Percentiles rank a stretch among this genome's conserved stretches.
These are phyloP conservation scores for Podarcis muralis DNA, from an alignment of 2,113 vertebrate species.

Conservation along the genomic window DNA sequence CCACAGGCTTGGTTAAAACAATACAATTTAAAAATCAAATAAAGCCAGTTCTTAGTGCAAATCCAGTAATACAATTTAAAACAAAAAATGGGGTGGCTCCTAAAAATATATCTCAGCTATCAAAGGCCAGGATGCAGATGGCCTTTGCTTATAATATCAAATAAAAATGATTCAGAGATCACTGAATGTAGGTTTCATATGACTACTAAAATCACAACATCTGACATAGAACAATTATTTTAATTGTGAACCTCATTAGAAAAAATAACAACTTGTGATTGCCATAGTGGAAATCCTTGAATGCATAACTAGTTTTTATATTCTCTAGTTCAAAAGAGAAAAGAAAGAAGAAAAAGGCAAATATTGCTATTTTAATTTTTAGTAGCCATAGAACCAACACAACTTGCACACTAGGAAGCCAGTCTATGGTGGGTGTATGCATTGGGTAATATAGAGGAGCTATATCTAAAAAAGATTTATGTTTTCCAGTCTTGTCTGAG, in stretches of 20 bases:
- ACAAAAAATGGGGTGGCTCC: too few relatives aligned
- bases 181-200: background rate
- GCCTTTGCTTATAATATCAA: background rate
- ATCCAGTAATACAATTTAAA: too few relatives aligned
- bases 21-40: too few relatives aligned
- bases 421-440: background rate
- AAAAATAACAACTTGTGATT: background rate
- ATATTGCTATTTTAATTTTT: background rate
- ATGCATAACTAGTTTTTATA: background rate
- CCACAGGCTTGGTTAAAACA: too few relatives aligned
- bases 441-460: slow-evolving; percentile 29
- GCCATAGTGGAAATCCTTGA: background rate
- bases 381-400: background rate
- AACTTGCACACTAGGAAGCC: background rate
- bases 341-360: background rate
- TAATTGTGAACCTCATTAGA: too few relatives aligned
- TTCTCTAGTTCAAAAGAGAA: background rate
- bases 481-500: background rate
- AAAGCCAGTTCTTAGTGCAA: too few relatives aligned
- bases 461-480: slow-evolving; percentile 25
- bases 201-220: background rate
- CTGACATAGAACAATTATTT: background rate
- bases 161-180: background rate
- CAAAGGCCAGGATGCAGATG: background rate
- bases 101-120: background rate